Evolutionary conservation across 2,888 invertebrate species (phyloP).

Genomic region (Therioaphis trifolii): DNA sequence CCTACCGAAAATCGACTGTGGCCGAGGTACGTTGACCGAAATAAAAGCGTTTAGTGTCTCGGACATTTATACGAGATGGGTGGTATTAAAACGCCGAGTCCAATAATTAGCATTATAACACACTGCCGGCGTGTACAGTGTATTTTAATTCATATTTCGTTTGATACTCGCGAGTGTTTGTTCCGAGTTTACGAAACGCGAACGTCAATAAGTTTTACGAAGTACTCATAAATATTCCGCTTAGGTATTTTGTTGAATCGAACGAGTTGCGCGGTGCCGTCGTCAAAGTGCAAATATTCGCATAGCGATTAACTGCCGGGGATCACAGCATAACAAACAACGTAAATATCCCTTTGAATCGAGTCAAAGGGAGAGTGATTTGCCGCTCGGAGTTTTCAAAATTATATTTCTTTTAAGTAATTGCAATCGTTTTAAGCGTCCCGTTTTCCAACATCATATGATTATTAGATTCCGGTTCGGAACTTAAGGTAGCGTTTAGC

Average conservation of each 20-base stretch:
- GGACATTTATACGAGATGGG: neutral
- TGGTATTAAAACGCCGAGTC: neutral
- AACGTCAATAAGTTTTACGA: neutral
- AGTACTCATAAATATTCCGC: neutral
- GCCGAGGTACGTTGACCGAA: too few relatives aligned
- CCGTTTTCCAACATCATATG: neutral
- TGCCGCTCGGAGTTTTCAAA: neutral
- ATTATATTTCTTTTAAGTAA: neutral
- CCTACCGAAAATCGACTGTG: too few relatives aligned
- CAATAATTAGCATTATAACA: neutral
- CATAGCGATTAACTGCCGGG: too few relatives aligned
- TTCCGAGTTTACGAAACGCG: neutral
- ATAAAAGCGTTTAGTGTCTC: too few relatives aligned
- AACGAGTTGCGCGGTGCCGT: too few relatives aligned
- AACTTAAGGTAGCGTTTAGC: neutral
- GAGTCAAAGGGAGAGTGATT: neutral
- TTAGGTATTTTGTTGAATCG: too few relatives aligned
- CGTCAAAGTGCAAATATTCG: too few relatives aligned
- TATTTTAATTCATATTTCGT: neutral
- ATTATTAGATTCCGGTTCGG: neutral
- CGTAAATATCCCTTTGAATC: neutral
- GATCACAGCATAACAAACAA: too few relatives aligned
- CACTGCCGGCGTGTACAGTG: neutral
- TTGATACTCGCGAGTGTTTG: neutral
- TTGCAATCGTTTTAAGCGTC: neutral